Conservation (phyloP, 2,888 invertebrate genomes). For the Hemaris fuciformis region DNA sequence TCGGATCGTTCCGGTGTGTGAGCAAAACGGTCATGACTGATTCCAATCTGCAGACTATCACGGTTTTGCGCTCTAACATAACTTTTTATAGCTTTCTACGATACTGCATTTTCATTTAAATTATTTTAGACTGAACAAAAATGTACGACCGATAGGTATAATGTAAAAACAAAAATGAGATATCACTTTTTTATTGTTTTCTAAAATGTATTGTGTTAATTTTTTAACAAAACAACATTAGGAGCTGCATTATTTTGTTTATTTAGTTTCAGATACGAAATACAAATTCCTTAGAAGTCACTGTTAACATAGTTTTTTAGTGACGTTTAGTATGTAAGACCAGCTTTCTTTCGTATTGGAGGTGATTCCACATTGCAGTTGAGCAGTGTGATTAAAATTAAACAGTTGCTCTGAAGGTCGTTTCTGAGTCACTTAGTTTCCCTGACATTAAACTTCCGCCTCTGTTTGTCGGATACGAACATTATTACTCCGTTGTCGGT, state of each 20-base stretch:
- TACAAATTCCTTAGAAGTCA: not conserved
- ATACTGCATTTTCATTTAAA: not conserved
- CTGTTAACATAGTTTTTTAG: not conserved
- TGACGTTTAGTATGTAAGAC: not conserved
- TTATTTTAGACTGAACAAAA: not conserved
- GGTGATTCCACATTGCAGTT: not conserved
- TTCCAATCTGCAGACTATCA: conserved; percentile 36
- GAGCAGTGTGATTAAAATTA: not conserved
- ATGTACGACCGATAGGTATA: no score
- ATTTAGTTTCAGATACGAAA: not conserved
- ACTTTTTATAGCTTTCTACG: conserved; percentile 20
- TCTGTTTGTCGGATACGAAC: conserved; percentile 15
- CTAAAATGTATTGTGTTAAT: no score
- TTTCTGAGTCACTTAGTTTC: conserved; percentile 21
- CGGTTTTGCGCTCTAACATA: conserved; percentile 33
- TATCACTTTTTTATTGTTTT: no score
- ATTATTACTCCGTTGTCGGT: conserved; percentile 5
- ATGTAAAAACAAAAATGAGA: no score
- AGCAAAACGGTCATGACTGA: conserved; percentile 53
- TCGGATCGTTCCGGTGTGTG: conserved; percentile 47
- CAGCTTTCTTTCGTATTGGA: not conserved
- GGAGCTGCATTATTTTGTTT: not conserved
- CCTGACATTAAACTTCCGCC: conserved; percentile 37
- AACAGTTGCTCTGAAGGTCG: conserved; percentile 26
- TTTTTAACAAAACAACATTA: not conserved